phyloP scores from a whole-genome alignment of 1,140 invertebrate genomes.

The Homalodisca vitripennis region DNA sequence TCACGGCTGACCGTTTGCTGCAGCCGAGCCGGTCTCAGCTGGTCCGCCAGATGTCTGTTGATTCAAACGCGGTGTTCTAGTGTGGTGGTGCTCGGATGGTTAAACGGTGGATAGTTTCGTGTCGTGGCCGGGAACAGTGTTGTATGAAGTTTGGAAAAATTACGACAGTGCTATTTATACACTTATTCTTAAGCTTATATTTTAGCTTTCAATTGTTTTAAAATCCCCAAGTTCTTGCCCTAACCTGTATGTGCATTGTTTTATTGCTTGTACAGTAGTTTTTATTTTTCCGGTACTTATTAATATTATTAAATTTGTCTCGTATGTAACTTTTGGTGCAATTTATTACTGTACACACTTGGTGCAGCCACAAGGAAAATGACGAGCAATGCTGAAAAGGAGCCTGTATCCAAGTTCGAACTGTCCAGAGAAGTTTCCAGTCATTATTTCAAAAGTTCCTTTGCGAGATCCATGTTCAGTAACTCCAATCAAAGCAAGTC shows the following conservation, averaged over 20 bases:
- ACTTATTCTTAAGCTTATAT: no score
- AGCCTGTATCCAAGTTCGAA: slow-evolving; percentile 45
- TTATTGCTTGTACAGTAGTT: no score
- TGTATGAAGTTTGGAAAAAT: no score
- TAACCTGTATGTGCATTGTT: no score
- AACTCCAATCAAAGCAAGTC: slow-evolving; percentile 48
- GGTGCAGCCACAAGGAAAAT: not conserved
- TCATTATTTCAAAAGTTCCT: slow-evolving; percentile 52
- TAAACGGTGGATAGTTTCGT: not conserved
- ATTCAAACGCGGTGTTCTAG: not conserved
- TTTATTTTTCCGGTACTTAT: no score
- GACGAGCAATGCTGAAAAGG: not conserved
- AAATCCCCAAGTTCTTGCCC: no score
- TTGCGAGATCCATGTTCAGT: slow-evolving; percentile 49
- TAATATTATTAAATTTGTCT: no score
- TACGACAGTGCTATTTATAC: no score
- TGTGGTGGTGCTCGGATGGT: not conserved
- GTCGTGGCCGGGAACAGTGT: no score
- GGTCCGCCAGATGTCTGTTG: not conserved
- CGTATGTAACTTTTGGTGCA: no score
- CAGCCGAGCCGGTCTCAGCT: no score
- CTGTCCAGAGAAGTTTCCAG: slow-evolving; percentile 48
- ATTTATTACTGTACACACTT: not conserved
- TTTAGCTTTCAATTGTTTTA: no score
- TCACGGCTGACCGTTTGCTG: not conserved